phyloP scores from a whole-genome alignment of 2,113 vertebrate genomes.

The Paracanthobrama guichenoti region DNA sequence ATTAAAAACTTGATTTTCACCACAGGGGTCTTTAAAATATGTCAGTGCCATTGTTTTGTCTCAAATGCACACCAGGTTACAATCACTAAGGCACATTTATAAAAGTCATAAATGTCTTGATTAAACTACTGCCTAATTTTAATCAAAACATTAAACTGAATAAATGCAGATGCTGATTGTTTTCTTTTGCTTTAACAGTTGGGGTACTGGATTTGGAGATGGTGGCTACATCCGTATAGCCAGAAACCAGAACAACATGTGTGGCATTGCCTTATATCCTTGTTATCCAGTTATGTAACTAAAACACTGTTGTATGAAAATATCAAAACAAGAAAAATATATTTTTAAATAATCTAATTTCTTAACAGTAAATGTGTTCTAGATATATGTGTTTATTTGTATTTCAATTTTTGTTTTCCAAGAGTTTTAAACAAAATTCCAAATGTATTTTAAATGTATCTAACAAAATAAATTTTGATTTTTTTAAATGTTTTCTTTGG shows the following conservation, averaged over 20 bases:
- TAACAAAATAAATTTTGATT: not conserved
- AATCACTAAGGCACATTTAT: no score
- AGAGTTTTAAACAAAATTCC: no score
- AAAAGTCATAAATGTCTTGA: no score
- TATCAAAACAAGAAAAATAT: not conserved
- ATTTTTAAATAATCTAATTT: not conserved
- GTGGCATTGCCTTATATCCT: slow-evolving; percentile 71
- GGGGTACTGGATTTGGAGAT: slow-evolving; percentile 73
- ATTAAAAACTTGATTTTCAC: no score
- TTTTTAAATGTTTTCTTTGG: not conserved
- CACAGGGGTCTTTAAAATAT: no score
- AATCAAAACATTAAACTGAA: not conserved
- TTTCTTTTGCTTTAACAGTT: slow-evolving; percentile 63
- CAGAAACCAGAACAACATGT: slow-evolving; percentile 76
- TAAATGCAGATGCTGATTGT: not conserved
- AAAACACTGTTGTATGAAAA: not conserved
- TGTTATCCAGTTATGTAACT: slow-evolving; percentile 71
- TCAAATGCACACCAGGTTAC: no score
- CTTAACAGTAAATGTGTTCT: not conserved
- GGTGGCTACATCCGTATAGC: slow-evolving; percentile 76
- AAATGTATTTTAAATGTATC: not conserved
- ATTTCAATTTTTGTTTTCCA: not conserved
- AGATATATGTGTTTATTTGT: not conserved
- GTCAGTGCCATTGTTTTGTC: no score
- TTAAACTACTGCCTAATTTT: no score